Base-by-base conservation (phyloP, 2,888 invertebrate genomes). In the Drosophila quinaria region DNA sequence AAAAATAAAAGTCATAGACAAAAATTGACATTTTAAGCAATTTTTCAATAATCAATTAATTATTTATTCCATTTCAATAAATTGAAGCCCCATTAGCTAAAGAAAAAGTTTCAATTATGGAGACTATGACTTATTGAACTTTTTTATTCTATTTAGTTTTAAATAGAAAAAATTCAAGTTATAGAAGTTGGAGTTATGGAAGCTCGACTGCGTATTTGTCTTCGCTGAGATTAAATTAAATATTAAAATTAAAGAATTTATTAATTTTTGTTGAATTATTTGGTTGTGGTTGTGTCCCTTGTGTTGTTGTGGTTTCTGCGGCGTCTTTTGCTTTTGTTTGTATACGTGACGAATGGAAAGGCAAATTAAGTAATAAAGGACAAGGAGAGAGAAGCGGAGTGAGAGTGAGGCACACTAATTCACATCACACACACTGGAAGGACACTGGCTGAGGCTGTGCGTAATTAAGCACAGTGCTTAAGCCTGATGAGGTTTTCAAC, bases 401-500 rank as follows among this genome's bases (percentile, higher is more conserved):
- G 6, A 25, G 44, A 39, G 9, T 22, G 15, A 11, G 31, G 11
- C 25, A 11, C 10, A 9, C 19, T 22, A 4, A 33, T 25, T 15
- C 29, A 52, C 22, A 41, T 4, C 22, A 39, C 47, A 63, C 46
- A 6, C 25, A 41, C 4, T 8, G 42, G 50, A 75, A 80, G 76
- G 59, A 80, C 70, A 46, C 15, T 25, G 25, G 6, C 29, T 46
- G 13, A 25, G 47, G 37, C 35, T 46, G 54, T 54, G 70, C 66
- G 74, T 74, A 88, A 85, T 85, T 85, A 89, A 89, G 83, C 74
- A 61, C 54, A 65, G 78, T 74, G 69, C 84, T 87, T 81, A 89
- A 81, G 64, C 72, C 72, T 87, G 76, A 89, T 84, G 85, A 89
- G 80, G 77, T 82, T 90, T 89, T 87, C 81, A 84, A 64, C 89